Evolutionary conservation across 1,140 invertebrate genomes (phyloP), one percentile per base, ranked within the genome.

Genomic region (Probaryconus sp.): DNA sequence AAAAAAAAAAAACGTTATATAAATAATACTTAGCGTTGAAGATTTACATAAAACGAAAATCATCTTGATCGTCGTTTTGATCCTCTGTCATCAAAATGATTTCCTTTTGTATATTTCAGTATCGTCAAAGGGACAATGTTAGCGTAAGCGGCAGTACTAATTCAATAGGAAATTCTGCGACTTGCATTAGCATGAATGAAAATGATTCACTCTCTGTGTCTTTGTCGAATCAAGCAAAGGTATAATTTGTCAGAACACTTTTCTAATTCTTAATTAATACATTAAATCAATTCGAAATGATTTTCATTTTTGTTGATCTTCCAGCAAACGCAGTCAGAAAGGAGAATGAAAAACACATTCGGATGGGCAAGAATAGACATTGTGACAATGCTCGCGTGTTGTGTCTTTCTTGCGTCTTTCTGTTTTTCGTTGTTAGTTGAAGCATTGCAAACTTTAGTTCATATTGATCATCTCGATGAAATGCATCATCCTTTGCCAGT

Each of bases 301-400:
- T 5, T n/a, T 45, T 45, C 7, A 18, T 42, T 42, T 13, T 51
- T 30, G 7, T 5, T 38, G 5, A 13, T 43, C 37, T 78, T 78
- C 1, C 61, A 90, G 87, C 82, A 88, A 79, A 82, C 81, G 63
- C 67, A 83, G 28, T 85, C 87, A 6, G 92, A 94, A 63, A 90
- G 90, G 14, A 90, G 91, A 53, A 88, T 96, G 56, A 92, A 92
- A 33, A 96, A 96, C 82, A 97, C 95, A 0, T 97, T 97, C 70
- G 96, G 96, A 1, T 97, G 95, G 95, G 94, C 95, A 0, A 90
- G 96, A 45, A 93, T 96, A 17, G 95, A 97, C 77, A 92, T 97
- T 0, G 85, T 96, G 3, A 93, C 92, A 33, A 93, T 94, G 88
- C 85, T 96, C 6, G 91, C 93, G n/a, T 94, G 94, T 28, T 94